Conservation (phyloP, 2,888 invertebrate species). For the Aphidoletes aphidimyza region DNA sequence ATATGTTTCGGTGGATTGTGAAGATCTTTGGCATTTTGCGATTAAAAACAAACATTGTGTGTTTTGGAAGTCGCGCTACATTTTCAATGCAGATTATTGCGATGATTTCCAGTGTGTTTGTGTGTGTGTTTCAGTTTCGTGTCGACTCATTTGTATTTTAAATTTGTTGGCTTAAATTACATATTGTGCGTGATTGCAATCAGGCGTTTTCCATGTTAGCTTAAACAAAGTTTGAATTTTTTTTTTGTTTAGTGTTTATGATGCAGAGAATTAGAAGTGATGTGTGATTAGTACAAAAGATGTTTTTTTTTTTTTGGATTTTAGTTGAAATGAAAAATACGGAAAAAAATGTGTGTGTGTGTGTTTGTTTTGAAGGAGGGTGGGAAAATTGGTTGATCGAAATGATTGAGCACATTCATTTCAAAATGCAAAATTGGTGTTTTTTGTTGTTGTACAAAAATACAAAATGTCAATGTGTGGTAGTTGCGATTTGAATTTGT, state of each 20-base stretch:
- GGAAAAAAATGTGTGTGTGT: neutral
- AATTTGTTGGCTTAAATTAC: neutral
- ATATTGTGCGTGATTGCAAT: conserved; percentile 15
- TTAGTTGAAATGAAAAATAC: conserved; percentile 11
- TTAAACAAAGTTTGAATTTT: neutral
- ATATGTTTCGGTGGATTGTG: neutral
- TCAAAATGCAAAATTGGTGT: neutral
- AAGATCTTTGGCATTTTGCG: conserved; percentile 42
- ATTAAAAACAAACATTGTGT: neutral
- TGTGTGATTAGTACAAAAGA: conserved; percentile 27
- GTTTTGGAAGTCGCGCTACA: neutral
- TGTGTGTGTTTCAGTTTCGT: too few relatives aligned
- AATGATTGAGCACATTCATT: neutral
- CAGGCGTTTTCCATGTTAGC: neutral
- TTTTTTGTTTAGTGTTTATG: neutral
- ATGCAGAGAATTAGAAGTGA: neutral
- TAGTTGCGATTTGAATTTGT: neutral
- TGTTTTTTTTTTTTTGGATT: neutral
- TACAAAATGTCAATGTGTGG: too few relatives aligned
- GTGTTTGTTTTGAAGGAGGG: too few relatives aligned
- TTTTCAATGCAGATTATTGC: conserved; percentile 34
- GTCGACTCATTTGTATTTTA: neutral
- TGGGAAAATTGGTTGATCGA: too few relatives aligned
- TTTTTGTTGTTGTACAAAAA: neutral
- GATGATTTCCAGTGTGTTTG: conserved; percentile 30